phyloP scores from a whole-genome alignment of 2,113 vertebrate species.

The Chaetodon auriga region DNA sequence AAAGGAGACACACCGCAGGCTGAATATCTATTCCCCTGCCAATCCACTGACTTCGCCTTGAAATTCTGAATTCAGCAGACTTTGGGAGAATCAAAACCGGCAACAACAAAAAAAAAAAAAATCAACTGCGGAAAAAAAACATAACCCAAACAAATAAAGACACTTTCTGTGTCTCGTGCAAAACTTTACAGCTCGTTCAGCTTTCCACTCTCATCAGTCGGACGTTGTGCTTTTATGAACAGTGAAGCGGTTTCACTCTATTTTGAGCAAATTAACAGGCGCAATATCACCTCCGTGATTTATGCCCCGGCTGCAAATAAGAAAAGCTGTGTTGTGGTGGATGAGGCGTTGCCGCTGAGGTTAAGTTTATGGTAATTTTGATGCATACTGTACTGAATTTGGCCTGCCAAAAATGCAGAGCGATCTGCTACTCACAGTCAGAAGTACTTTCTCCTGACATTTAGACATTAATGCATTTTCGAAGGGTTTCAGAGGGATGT shows the following conservation, averaged over 20 bases:
- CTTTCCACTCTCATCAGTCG: conserved; percentile 21
- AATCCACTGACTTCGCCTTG: conserved; percentile 15
- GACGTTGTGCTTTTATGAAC: not conserved
- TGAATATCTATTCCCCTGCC: conserved; percentile 23
- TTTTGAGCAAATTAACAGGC: not conserved
- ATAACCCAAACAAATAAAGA: conserved; percentile 37
- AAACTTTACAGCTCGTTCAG: conserved; percentile 33
- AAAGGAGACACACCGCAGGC: conserved; percentile 20
- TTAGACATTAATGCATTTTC: not conserved
- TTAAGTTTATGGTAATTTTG: not conserved
- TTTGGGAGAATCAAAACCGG: conserved; percentile 17
- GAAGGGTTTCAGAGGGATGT: not conserved
- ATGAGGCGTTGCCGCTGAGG: not conserved
- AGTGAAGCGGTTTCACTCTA: not conserved
- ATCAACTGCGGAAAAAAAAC: not conserved
- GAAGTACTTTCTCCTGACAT: not conserved
- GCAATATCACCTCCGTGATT: not conserved
- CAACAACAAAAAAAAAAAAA: not conserved
- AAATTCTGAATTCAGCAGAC: conserved; percentile 28
- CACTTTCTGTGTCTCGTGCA: conserved; percentile 21
- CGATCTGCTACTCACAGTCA: not conserved
- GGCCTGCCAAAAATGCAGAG: not conserved
- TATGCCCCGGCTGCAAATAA: not conserved
- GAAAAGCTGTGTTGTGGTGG: not conserved
- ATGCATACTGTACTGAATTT: not conserved